Evolutionary conservation across 2,113 vertebrate genomes (phyloP), one percentile per base, ranked within the genome.

Genomic region (Lonchura striata): DNA sequence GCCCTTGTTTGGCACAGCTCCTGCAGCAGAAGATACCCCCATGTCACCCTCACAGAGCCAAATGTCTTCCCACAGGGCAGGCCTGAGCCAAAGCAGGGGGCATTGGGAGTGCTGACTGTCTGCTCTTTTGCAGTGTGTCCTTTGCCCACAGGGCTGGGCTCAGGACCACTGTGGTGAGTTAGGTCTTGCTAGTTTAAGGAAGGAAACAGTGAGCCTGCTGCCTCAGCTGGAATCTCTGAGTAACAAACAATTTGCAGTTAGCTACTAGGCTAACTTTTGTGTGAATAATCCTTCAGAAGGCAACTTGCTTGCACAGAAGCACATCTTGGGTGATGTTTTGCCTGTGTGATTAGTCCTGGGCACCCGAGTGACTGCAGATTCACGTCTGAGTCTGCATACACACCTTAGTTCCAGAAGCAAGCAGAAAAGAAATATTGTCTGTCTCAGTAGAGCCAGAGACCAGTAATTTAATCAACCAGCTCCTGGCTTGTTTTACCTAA

Each of bases 261-360:
- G 75, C 27, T 80, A 2, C 47, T 50, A 28, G 52, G 25, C 57
- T 83, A n/a, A n/a, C n/a, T n/a, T n/a, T n/a, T n/a, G 69, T 91
- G 78, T 86, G 81, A 78, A 61, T 93, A 91, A 96, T 90, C 83
- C 94, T 76, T 90, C 25, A 27, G 88, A 88, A 93, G 82, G 72
- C 60, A 93, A 61, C 88, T 60, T 77, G 78, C 82, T 79, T 78
- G 86, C 59, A 49, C 57, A 74, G 47, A 59, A 80, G 78, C 22
- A 47, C 50, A 72, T 7, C 54, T 88, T 56, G 86, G 82, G 65
- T 88, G 90, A 57, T 5, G 7, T 8, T 60, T n/a, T 90, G 82
- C 49, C 79, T 59, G 25, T 52, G 47, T 70, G 69, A 88, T 90
- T 76, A 77, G 64, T 42, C 50, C 47, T 69, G 75, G 84, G 70